These are phyloP conservation scores for Paraplagusia blochii DNA, from an alignment of 2,113 vertebrate species.

Conservation along the genomic window DNA sequence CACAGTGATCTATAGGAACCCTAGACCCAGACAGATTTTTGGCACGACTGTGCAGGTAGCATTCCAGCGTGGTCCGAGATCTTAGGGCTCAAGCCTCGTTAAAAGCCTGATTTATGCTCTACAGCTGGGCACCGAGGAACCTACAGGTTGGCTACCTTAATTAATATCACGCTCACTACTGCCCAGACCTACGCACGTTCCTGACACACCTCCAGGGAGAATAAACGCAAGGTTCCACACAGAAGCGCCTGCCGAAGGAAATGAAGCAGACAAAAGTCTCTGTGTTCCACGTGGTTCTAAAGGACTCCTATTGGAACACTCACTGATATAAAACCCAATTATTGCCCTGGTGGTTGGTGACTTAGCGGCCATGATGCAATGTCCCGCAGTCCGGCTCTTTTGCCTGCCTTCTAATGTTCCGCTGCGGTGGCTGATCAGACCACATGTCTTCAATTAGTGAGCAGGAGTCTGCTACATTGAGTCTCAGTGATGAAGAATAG, in stretches of 20 bases:
- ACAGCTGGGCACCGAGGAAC: constrained; percentile 71
- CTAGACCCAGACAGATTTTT: constrained; percentile 82
- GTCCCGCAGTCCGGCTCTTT: constrained; percentile 40
- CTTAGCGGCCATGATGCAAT: constrained; percentile 1
- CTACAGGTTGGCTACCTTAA: constrained; percentile 72
- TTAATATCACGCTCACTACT: constrained; percentile 66
- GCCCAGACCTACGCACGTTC: constrained; percentile 51
- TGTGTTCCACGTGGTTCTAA: constrained; percentile 7
- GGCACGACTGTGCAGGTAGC: constrained; percentile 78
- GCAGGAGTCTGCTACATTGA: constrained; percentile 52
- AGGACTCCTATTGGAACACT: constrained; percentile 7
- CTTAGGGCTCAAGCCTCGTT: constrained; percentile 72
- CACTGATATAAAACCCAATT: constrained; percentile 17
- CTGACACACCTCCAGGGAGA: constrained; percentile 57
- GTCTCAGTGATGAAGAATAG: constrained; percentile 60
- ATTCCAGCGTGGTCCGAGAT: constrained; percentile 85
- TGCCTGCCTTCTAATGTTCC: constrained; percentile 12
- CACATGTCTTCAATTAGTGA: constrained; percentile 69
- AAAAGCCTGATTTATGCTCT: constrained; percentile 76
- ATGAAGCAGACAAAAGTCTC: constrained; percentile 9
- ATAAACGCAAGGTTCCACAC: constrained; percentile 41
- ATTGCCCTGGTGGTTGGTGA: background rate
- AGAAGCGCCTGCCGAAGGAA: background rate
- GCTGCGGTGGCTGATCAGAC: constrained; percentile 46
- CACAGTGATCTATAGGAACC: constrained; percentile 76